Conservation (phyloP, 1,140 invertebrate genomes). For the Aphelenchoides avenae region DNA sequence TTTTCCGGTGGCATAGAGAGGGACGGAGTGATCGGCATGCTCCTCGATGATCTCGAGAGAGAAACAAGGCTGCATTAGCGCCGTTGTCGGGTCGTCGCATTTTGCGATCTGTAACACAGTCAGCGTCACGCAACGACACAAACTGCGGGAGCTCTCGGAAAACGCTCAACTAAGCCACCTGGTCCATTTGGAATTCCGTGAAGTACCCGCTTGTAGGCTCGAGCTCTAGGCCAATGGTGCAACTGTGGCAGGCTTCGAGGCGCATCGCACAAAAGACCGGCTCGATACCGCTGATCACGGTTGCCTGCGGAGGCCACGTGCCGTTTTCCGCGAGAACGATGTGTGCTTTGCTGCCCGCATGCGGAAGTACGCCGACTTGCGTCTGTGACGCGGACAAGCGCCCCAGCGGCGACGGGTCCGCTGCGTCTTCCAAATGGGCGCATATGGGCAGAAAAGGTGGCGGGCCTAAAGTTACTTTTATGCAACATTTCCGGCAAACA, state of each 20-base stretch:
- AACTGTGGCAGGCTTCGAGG: conserved; percentile 38
- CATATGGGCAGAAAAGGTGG: no score
- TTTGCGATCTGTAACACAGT: conserved; percentile 33
- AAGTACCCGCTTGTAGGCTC: conserved; percentile 15
- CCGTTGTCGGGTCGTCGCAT: conserved; percentile 29
- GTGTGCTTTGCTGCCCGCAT: no score
- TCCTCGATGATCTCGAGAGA: conserved; percentile 36
- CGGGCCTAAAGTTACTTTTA: no score
- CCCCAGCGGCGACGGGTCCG: no score
- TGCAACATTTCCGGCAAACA: no score
- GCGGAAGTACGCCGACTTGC: no score
- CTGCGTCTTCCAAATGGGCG: no score
- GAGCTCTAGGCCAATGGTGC: conserved; percentile 24
- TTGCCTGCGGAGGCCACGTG: neutral
- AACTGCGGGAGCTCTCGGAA: neutral
- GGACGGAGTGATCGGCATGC: conserved; percentile 17
- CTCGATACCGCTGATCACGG: neutral
- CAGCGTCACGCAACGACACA: no score
- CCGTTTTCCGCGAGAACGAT: neutral
- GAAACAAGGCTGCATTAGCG: conserved; percentile 31
- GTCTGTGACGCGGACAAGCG: no score
- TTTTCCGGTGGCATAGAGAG: neutral
- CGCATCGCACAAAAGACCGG: conserved; percentile 15
- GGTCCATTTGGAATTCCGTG: conserved; percentile 39
- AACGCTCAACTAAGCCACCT: neutral